Conservation (phyloP, 2,113 vertebrate species). For the Agelaius tricolor region DNA sequence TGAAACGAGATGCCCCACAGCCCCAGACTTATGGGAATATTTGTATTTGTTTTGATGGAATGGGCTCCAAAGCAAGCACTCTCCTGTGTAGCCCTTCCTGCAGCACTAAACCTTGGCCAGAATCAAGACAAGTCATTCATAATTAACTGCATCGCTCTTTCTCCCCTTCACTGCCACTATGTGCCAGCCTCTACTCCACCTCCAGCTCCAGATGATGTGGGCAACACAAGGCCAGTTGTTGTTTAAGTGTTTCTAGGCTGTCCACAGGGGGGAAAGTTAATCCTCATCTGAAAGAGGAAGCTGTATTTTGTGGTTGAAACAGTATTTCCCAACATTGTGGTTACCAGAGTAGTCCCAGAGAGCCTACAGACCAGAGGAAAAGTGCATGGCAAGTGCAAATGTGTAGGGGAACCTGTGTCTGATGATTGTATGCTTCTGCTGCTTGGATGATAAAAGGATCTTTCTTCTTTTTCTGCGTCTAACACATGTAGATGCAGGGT, state of each 20-base stretch:
- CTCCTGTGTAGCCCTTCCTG: neutral
- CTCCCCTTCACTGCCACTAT: neutral
- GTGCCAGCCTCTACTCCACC: neutral
- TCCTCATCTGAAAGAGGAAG: slow-evolving; percentile 23
- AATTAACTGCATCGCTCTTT: neutral
- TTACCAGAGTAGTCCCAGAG: neutral
- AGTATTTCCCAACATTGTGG: slow-evolving; percentile 17
- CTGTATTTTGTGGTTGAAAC: slow-evolving; percentile 1
- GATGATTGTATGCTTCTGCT: neutral
- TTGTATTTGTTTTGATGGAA: neutral
- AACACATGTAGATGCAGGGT: neutral
- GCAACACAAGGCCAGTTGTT: neutral
- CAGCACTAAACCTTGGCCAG: neutral
- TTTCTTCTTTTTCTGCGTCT: neutral
- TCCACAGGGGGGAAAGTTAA: neutral
- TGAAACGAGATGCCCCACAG: neutral
- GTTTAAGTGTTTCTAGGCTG: neutral
- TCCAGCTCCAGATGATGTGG: neutral
- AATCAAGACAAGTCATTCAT: neutral
- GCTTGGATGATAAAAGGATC: neutral
- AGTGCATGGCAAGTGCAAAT: neutral
- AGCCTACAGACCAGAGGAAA: neutral
- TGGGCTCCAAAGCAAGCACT: accelerated
- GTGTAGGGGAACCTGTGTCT: neutral
- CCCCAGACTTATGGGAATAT: neutral